phyloP scores from a whole-genome alignment of 2,888 invertebrate genomes.

The Myopa testacea region DNA sequence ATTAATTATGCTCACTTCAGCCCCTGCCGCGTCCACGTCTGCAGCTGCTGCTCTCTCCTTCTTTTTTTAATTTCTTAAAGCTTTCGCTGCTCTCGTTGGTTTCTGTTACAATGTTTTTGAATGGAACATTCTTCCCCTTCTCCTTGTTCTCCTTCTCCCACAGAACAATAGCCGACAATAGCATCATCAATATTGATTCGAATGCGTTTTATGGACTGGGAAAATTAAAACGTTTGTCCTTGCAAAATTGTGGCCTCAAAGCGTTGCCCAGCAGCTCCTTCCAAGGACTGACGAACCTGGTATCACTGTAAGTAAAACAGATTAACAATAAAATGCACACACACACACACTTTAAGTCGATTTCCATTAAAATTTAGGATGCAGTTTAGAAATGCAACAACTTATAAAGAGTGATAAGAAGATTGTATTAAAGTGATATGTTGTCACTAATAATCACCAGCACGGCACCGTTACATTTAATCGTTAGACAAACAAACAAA shows the following conservation, averaged over 20 bases:
- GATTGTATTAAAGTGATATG: too few species aligned
- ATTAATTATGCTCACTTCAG: conserved; percentile 20
- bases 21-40: not conserved
- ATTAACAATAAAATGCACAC: not conserved
- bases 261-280: conserved; percentile 66
- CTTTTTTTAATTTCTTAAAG: not conserved
- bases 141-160: conserved; percentile 43
- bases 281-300: conserved; percentile 64
- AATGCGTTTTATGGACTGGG: conserved; percentile 72
- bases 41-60: not conserved
- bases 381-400: too few species aligned
- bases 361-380: too few species aligned
- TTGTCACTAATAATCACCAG: too few species aligned
- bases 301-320: conserved; percentile 65
- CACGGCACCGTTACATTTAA: too few species aligned
- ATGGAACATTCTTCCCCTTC: not conserved
- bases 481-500: too few species aligned
- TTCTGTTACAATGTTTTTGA: not conserved
- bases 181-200: conserved; percentile 76
- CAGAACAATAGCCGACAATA: conserved; percentile 80
- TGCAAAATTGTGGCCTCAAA: conserved; percentile 69
- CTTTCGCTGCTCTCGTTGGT: not conserved
- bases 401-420: too few species aligned
- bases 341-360: not conserved
- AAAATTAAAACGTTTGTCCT: conserved; percentile 67